Evolutionary conservation across 1,140 invertebrate species (phyloP).

Genomic region (Cataglyphis hispanica): DNA sequence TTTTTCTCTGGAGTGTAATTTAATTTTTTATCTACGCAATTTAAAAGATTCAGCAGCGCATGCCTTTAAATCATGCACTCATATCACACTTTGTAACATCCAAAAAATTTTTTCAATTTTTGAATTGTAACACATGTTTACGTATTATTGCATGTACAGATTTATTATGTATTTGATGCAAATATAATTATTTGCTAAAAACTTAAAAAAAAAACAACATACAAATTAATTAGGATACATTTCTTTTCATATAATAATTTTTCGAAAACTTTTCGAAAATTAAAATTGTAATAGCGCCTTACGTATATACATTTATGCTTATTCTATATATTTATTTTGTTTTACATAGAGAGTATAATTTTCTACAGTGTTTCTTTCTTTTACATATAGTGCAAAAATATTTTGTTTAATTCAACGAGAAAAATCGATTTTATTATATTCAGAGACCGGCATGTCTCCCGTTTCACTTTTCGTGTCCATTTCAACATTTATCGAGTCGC

Average conservation of each 20-base stretch:
- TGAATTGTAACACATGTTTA: neutral
- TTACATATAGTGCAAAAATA: neutral
- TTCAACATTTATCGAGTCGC: neutral
- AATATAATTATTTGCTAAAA: conserved; percentile 9
- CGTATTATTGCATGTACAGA: neutral
- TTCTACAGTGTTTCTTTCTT: neutral
- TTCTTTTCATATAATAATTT: neutral
- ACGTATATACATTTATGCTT: neutral
- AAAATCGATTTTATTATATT: conserved; percentile 38
- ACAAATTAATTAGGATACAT: neutral
- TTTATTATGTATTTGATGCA: conserved; percentile 4
- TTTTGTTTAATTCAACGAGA: neutral
- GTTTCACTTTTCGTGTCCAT: neutral
- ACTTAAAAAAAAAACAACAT: neutral
- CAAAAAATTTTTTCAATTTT: neutral
- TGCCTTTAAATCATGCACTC: neutral
- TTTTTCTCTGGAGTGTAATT: neutral
- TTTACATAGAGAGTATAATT: neutral
- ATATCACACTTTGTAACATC: neutral
- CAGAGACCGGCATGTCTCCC: neutral
- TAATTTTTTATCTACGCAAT: conserved; percentile 10
- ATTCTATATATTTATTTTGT: neutral
- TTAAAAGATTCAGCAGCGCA: neutral
- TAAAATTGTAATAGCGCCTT: conserved; percentile 1
- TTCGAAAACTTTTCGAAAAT: neutral